These are phyloP conservation scores for Symphodus melops DNA, from an alignment of 2,113 vertebrate species.

Conservation along the genomic window DNA sequence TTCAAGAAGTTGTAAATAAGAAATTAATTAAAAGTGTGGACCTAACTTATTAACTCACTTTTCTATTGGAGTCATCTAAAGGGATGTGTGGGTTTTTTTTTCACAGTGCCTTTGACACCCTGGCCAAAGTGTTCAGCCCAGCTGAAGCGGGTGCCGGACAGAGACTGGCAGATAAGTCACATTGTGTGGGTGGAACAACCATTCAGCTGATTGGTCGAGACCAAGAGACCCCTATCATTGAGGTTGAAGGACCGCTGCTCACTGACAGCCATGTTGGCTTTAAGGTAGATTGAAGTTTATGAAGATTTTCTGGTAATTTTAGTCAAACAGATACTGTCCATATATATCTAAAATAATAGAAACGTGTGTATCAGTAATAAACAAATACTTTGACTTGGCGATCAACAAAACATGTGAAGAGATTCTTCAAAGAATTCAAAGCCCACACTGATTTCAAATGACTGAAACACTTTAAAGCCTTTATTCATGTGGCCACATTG, in stretches of 20 bases:
- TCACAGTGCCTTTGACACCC: conserved; percentile 95
- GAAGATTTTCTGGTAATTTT: not conserved
- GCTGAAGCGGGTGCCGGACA: conserved; percentile 84
- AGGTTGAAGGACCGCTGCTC: conserved; percentile 97
- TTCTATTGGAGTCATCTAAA: too few relatives aligned
- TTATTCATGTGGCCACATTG: too few relatives aligned
- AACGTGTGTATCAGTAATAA: not conserved
- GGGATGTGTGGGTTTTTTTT: conserved; percentile 27
- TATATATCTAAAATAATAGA: not conserved
- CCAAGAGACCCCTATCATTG: conserved; percentile 96
- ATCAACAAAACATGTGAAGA: too few relatives aligned
- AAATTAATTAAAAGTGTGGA: too few relatives aligned
- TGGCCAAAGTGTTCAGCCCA: conserved; percentile 98
- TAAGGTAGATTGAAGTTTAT: conserved; percentile 82
- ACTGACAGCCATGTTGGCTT: conserved; percentile 97
- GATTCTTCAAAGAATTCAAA: not conserved
- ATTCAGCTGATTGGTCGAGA: conserved; percentile 97
- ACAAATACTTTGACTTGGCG: too few relatives aligned
- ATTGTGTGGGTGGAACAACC: conserved; percentile 87
- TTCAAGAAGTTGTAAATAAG: too few relatives aligned
- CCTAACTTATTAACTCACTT: not conserved
- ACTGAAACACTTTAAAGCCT: too few relatives aligned
- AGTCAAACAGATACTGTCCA: not conserved
- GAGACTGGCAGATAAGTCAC: conserved; percentile 85
- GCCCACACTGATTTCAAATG: not conserved